Evolutionary conservation across 1,140 invertebrate species (phyloP), one percentile per base, ranked within the genome.

Genomic region (Protaetia brevitarsis): DNA sequence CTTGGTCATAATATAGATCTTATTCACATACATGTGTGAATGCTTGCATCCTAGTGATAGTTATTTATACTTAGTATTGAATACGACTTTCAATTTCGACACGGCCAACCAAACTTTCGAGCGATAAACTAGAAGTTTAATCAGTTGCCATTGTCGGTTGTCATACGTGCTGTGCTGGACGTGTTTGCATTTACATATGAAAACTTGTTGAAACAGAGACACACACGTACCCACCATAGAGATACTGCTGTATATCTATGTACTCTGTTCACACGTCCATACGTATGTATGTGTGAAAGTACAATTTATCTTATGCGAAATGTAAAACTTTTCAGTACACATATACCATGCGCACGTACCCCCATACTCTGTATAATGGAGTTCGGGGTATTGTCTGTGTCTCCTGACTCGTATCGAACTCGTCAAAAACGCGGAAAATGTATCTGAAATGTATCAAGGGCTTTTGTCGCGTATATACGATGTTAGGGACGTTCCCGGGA

Each of bases 401-500:
- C 11, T 37, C 34, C 34, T 3, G 16, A 3, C 16, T 13, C 23
- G 41, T 45, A 45, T 45, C 13, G 41, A 45, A 45, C 41, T 45
- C 41, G 41, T 45, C 41, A 45, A 45, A 45, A 45, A 45, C 41
- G 19, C 41, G n/a, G 41, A 45, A 45, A 45, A 45, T 21, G 41
- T 45, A 45, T 45, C 13, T 19, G 41, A 45, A 45, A 45, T 45
- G 41, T 45, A 45, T 45, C 41, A 45, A 45, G 41, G 10, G 41
- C 41, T 45, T 45, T 45, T 45, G 41, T 45, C 41, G 19, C 16
- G 13, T 21, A 45, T 45, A 21, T 45, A 21, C 19, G 41, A 21
- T 13, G 13, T 45, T 41, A 21, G 6, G 41, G 13, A 4, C 16
- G 41, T 13, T 13, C 23, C 16, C 41, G 41, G 23, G 16, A 45